phyloP scores from a whole-genome alignment of 2,888 invertebrate genomes.

The Cordylochernes scorpioides region DNA sequence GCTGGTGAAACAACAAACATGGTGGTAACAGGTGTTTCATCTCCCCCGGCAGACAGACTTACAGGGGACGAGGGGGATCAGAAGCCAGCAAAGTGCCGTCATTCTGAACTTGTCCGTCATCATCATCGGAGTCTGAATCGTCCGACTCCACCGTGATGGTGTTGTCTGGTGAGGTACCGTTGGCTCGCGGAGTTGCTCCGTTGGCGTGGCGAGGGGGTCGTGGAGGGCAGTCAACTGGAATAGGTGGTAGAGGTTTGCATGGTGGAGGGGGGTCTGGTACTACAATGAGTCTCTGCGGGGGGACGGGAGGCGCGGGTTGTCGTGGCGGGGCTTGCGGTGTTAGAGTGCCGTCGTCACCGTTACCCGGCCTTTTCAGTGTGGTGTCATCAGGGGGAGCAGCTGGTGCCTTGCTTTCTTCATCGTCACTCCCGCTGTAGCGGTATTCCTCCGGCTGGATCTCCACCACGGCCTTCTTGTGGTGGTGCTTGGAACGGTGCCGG shows the following conservation, averaged over 20 bases:
- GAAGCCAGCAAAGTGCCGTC: conserved; percentile 85
- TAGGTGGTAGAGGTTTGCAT: conserved; percentile 39
- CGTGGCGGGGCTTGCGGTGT: conserved; percentile 7
- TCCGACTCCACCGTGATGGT: conserved; percentile 7
- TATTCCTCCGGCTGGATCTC: conserved; percentile 11
- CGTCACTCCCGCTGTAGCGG: conserved; percentile 12
- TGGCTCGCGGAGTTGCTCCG: conserved; percentile 9
- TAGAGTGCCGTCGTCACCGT: conserved; percentile 8
- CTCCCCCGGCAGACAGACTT: conserved; percentile 17
- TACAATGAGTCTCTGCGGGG: conserved; percentile 25
- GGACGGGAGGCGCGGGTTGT: conserved; percentile 6
- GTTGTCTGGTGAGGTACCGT: conserved; percentile 12
- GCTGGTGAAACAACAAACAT: conserved; percentile 5
- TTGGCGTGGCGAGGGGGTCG: conserved; percentile 4
- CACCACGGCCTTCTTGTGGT: conserved; percentile 7
- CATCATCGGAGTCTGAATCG: conserved; percentile 17
- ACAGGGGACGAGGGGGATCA: conserved; percentile 85
- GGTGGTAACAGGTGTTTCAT: too few relatives aligned
- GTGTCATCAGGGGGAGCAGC: too few relatives aligned
- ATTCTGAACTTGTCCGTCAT: conserved; percentile 39
- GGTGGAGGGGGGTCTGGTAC: conserved; percentile 63
- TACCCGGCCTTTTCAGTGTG: conserved; percentile 9
- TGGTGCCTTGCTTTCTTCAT: too few relatives aligned
- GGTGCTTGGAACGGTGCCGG: conserved; percentile 24
- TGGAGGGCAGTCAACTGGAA: conserved; percentile 12